A percentile compares a stretch with the other conserved stretches of the same genome.
Evolutionary conservation across 2,113 vertebrate genomes (phyloP).

Genomic region (Clarias gariepinus): DNA sequence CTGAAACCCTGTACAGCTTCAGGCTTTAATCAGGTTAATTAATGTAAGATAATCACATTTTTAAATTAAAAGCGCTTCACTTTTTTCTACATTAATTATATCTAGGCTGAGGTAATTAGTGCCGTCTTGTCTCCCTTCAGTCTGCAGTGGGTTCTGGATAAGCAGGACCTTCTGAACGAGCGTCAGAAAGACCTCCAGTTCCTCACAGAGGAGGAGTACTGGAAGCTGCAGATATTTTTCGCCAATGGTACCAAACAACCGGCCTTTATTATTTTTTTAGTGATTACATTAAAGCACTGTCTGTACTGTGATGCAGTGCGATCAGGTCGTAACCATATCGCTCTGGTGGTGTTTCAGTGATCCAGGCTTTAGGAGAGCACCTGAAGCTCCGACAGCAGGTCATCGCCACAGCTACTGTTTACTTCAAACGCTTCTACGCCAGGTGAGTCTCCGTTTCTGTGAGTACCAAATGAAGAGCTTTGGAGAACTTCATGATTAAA

Average conservation of each 20-base stretch:
- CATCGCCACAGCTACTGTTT: constrained; percentile 98
- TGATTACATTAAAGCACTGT: background rate
- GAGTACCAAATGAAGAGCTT: background rate
- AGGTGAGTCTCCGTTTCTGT: constrained; percentile 72
- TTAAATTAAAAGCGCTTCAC: background rate
- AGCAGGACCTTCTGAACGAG: constrained; percentile 97
- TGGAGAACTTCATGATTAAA: background rate
- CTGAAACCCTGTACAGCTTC: background rate
- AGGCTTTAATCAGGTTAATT: background rate
- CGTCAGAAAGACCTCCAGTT: constrained; percentile 98
- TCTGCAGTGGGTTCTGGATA: constrained; percentile 99
- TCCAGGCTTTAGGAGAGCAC: constrained; percentile 97
- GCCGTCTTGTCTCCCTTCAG: constrained; percentile 63
- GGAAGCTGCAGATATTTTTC: constrained; percentile 99
- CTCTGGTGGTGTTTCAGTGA: constrained; percentile 52
- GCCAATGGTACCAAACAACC: constrained; percentile 85
- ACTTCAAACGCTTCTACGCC: constrained; percentile 99
- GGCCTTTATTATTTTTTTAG: background rate
- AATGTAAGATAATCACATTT: too few species aligned
- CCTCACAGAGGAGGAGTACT: constrained; percentile 96
- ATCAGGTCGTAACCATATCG: background rate
- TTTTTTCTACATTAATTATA: background rate
- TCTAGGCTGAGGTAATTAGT: background rate
- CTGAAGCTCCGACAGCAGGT: constrained; percentile 99
- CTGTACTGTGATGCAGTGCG: background rate